Conservation (phyloP, 2,888 invertebrate genomes). For the Capitulum mitella region DNA sequence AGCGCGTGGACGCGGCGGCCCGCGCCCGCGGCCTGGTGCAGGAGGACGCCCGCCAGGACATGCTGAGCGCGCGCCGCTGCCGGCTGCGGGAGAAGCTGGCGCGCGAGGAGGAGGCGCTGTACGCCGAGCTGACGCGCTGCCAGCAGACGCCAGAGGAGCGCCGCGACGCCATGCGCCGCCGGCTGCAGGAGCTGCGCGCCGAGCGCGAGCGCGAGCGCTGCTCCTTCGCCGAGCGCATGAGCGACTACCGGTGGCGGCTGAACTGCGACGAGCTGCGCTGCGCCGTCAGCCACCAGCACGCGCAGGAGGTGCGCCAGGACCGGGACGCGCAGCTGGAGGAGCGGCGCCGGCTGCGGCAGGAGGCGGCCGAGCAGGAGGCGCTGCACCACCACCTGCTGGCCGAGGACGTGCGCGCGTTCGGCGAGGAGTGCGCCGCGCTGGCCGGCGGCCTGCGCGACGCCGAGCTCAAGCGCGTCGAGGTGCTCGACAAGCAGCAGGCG, state of each 20-base stretch:
- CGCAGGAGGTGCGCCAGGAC: slow-evolving; percentile 14
- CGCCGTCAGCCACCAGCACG: background rate
- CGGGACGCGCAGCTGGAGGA: slow-evolving; percentile 1
- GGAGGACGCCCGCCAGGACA: background rate
- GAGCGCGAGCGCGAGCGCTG: slow-evolving; percentile 1
- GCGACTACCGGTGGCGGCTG: slow-evolving; percentile 4
- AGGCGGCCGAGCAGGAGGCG: background rate
- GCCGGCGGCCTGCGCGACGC: background rate
- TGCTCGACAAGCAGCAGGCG: background rate
- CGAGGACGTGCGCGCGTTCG: background rate
- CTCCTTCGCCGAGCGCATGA: background rate
- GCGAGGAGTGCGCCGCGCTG: background rate
- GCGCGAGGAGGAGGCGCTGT: background rate
- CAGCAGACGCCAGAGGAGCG: background rate
- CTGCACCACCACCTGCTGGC: background rate
- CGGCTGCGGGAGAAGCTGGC: background rate
- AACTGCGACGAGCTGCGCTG: slow-evolving; percentile 13
- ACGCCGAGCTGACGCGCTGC: background rate
- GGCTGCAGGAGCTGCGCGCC: background rate
- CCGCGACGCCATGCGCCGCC: background rate
- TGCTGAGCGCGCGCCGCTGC: slow-evolving; percentile 3
- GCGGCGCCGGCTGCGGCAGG: background rate
- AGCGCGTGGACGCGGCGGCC: background rate
- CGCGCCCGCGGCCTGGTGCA: background rate
- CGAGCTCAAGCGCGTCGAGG: background rate